A percentile compares a stretch with the other conserved stretches of the same genome.
Evolutionary conservation across 92 coral and sea anemone species (phyloP).

Genomic region (Phenganax subtilis): DNA sequence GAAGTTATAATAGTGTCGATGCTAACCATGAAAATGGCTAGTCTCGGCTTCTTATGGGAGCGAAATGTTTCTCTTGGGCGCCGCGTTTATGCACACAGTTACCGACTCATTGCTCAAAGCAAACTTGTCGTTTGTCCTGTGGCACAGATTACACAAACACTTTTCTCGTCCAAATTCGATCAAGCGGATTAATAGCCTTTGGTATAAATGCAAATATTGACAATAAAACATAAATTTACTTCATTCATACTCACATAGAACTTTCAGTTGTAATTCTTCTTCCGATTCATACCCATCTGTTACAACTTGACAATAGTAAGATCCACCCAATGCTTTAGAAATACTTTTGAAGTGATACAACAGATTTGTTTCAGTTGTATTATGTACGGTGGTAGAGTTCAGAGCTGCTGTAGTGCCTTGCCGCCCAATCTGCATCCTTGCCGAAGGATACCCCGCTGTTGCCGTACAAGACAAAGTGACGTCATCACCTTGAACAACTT

Average conservation of each 20-base stretch:
- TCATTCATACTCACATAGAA: slow-evolving; percentile 24
- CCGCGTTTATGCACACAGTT: too few relatives aligned
- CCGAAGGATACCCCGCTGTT: slow-evolving; percentile 19
- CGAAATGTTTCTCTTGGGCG: too few relatives aligned
- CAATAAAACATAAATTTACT: neutral
- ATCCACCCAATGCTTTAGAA: neutral
- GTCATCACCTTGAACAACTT: slow-evolving; percentile 1
- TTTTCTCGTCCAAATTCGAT: neutral
- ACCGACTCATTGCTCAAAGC: too few relatives aligned
- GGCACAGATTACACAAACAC: too few relatives aligned
- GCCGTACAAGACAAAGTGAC: slow-evolving; percentile 27
- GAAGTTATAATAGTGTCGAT: too few relatives aligned
- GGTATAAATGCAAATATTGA: neutral
- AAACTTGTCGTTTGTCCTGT: too few relatives aligned
- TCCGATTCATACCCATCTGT: neutral
- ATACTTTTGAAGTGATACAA: neutral
- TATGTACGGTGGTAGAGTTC: neutral
- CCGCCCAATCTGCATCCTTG: neutral
- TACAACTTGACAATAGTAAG: slow-evolving; percentile 19
- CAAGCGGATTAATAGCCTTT: neutral
- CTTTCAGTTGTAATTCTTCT: neutral
- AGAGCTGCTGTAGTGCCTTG: neutral
- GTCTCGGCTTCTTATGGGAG: too few relatives aligned
- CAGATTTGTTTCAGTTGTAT: neutral
- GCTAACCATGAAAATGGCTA: too few relatives aligned